These are phyloP conservation scores for Phataginus tricuspis DNA, from an alignment of 2,797 vertebrate genomes.

Conservation along the genomic window DNA sequence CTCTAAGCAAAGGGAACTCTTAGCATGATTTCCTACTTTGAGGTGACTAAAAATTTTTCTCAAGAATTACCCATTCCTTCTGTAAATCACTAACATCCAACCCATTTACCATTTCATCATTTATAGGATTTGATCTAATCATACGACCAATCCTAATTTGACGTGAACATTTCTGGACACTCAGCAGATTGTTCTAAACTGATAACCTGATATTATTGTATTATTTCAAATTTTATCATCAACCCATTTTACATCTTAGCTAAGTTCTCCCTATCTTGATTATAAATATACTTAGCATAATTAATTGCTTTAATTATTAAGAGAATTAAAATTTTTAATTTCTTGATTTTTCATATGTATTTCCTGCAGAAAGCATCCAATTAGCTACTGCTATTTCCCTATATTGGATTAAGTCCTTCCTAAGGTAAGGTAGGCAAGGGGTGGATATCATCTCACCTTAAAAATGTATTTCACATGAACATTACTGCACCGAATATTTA, in stretches of 20 bases:
- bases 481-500: slow-evolving; percentile 78
- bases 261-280: background rate
- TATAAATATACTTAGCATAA: slow-evolving; percentile 1
- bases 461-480: slow-evolving; percentile 84
- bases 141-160: background rate
- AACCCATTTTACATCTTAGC: background rate
- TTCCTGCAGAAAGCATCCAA: slow-evolving; percentile 50
- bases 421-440: background rate
- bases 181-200: slow-evolving; percentile 16
- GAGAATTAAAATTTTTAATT: background rate
- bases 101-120: background rate
- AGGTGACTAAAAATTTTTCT: background rate
- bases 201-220: background rate
- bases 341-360: background rate
- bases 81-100: background rate
- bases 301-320: background rate
- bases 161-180: background rate
- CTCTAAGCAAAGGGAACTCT: background rate
- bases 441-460: slow-evolving; percentile 83
- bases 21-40: background rate
- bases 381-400: background rate
- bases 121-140: background rate
- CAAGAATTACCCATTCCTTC: background rate
- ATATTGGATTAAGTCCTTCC: background rate
- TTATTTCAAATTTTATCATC: slow-evolving; percentile 47